Conservation (phyloP, 2,113 vertebrate species). For the Bathybates hornii region DNA sequence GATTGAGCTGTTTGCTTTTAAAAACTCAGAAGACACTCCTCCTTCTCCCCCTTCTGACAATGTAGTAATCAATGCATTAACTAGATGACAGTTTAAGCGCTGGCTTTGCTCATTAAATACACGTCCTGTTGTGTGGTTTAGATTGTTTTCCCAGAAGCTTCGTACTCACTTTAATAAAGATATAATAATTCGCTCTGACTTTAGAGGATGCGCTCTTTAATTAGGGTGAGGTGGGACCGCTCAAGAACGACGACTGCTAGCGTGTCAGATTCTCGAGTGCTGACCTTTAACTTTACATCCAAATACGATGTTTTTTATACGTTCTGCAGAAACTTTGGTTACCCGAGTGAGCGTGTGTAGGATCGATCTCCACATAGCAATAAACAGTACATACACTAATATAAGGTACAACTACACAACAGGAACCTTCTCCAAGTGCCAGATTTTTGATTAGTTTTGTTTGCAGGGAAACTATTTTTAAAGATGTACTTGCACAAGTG, state of each 20-base stretch:
- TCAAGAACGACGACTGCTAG: neutral
- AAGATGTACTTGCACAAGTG: neutral
- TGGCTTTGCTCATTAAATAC: neutral
- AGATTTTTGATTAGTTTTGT: neutral
- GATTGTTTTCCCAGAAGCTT: neutral
- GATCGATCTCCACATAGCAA: accelerated
- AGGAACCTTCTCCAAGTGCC: neutral
- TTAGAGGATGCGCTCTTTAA: neutral
- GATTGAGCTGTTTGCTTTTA: constrained; percentile 1
- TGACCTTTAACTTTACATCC: neutral
- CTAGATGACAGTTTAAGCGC: neutral
- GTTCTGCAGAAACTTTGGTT: neutral
- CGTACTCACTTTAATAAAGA: neutral
- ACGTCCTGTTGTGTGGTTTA: neutral
- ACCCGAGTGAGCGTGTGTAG: neutral
- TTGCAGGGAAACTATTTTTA: neutral
- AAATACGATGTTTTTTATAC: neutral
- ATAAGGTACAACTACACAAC: neutral
- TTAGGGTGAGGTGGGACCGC: neutral
- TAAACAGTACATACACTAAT: neutral
- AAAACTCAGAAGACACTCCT: neutral
- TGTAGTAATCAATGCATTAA: neutral
- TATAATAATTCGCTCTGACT: neutral
- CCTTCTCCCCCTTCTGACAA: neutral
- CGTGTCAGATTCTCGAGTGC: neutral